Base-by-base conservation (phyloP, 1,140 invertebrate genomes). In the Theocolax elegans region DNA sequence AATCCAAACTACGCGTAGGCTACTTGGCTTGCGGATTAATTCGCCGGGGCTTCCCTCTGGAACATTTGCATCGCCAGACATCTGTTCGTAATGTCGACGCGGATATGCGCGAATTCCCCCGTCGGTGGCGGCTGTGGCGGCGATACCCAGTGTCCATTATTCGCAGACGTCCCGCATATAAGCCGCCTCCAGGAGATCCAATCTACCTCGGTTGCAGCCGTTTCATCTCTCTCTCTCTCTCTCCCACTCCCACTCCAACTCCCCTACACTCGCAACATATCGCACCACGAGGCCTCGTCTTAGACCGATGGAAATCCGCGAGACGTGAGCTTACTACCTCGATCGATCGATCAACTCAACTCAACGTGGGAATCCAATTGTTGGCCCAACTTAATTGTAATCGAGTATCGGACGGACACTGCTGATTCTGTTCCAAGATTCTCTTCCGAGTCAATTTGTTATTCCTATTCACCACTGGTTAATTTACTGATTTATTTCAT, bases 111-210 rank as follows among this genome's bases (percentile, higher is more conserved):
- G 38, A 56, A 64, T 63, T 63, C 67, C 48, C 59, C 7, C 51
- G 13, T 15, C 21, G 21, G 8, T 19, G 15, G 8, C 23, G n/a
- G 38, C 40, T 17, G 31, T 29, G 0, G 9, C 31, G 4, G 15
- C 27, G 64, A 67, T 65, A 65, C 53, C 53, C 46, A 60, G 49
- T 64, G 67, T 70, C 59, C 67, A 70, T 70, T 70, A 70, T 63
- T 70, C 60, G 67, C 67, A 70, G 67, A 54, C 40, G 51, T 46
- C 38, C 38, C 35, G 38, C 31, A 53, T 64, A 51, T 40, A 64
- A 64, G 27, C 48, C 17, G 1, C 12, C 15, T 3, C 8, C 29
- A n/a, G n/a, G 51, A 62, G 56, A 29, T 69, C 19, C 46, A 69
- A 69, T 69, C 66, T 68, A 17, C 0, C 63, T 35, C 65, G 8